Evolutionary conservation across 2,113 vertebrate species (phyloP), one percentile per base, ranked within the genome.

Genomic region (Sprattus sprattus): DNA sequence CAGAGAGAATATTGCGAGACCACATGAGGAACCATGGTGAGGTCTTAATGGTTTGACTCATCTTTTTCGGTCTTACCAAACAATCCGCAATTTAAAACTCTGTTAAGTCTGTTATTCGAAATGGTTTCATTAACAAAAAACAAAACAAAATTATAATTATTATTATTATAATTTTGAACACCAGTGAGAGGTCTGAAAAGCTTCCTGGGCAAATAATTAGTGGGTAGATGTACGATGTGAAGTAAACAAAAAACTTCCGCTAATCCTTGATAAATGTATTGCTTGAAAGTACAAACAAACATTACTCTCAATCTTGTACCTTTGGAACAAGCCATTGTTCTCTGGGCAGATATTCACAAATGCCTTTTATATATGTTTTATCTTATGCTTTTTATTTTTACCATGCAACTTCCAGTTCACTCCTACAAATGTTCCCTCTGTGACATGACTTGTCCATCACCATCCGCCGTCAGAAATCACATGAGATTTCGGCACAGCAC

Each of bases 381-480:
- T 52, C 16, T 52, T 52, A 20, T 71, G 7, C 13, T 10, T 25
- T 32, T 28, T 22, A n/a, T 15, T 32, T 85, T 50, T 84, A 25
- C 82, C 39, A 87, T 46, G 78, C n/a, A n/a, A 9, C 83, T 87
- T 25, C 1, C 92, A 99, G 98, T 99, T 92, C 99, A 98, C 92
- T 97, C 99, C 91, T 99, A 99, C 93, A 99, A 99, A 94, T 99
- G 98, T 15, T 97, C 98, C 0, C 91, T 99, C 87, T 99, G 98
- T 82, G 98, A 99, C 92, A 99, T 99, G 98, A 99, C 98, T 0
- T 99, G 97, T 87, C 97, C 98, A 0, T 95, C 99, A 9, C 98
- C 98, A 1, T 99, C 98, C 45, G 96, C 98, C 0, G 95, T 99
- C 84, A 97, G 97, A 84, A 99, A 97, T 90, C 98, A 99, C 88